phyloP scores from a whole-genome alignment of 2,113 vertebrate genomes.

The Podiceps cristatus region DNA sequence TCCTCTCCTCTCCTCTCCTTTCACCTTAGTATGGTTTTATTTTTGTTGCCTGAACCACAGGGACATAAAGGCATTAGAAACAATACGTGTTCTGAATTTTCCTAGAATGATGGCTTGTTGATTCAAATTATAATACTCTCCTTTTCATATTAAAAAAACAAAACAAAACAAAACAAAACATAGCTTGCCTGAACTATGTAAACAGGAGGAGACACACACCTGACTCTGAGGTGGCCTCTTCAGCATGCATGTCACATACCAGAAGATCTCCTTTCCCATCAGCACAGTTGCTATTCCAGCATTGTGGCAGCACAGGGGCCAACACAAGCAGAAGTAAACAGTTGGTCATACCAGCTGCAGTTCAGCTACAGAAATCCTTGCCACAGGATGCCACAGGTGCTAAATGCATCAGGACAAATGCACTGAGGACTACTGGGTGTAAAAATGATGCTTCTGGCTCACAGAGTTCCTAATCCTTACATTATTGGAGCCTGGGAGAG shows the following conservation, averaged over 20 bases:
- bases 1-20: neutral
- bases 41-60: neutral
- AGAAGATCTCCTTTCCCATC: neutral
- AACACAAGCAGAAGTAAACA: neutral
- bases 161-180: neutral
- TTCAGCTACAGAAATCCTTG: neutral
- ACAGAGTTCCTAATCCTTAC: neutral
- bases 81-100: neutral
- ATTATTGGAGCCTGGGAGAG: neutral
- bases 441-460: neutral
- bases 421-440: neutral
- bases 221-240: neutral
- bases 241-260: neutral
- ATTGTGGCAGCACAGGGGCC: neutral
- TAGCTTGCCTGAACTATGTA: neutral
- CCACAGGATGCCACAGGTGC: neutral
- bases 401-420: neutral
- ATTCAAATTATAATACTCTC: neutral
- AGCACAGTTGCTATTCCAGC: neutral
- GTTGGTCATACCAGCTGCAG: neutral
- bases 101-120: neutral
- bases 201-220: neutral
- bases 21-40: neutral
- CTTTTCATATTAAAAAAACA: neutral
- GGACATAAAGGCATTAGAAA: neutral